A percentile compares a stretch with the other conserved stretches of the same genome.
phyloP scores from a whole-genome alignment of 2,113 vertebrate genomes.

The Coreoperca whiteheadi region DNA sequence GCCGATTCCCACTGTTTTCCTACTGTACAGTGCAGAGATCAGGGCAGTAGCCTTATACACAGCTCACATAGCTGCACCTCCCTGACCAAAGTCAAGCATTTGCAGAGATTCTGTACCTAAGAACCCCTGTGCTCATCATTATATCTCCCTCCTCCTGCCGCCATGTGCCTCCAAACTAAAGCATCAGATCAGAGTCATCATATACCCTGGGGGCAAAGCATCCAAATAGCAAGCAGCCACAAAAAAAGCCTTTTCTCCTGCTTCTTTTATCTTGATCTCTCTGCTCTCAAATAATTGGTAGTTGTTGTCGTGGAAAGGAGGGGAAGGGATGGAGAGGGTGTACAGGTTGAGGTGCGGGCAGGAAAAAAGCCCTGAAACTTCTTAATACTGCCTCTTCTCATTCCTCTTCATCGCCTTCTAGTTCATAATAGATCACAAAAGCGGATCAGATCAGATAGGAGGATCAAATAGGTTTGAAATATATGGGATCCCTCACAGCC shows the following conservation, averaged over 20 bases:
- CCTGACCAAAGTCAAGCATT: neutral
- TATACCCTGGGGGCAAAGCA: neutral
- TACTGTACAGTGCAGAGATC: slow-evolving; percentile 24
- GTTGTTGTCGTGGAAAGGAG: slow-evolving; percentile 27
- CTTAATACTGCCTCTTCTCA: slow-evolving; percentile 20
- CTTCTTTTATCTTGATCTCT: slow-evolving; percentile 35
- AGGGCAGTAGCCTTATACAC: slow-evolving; percentile 6
- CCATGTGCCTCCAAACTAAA: slow-evolving; percentile 9
- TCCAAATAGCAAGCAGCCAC: slow-evolving; percentile 10
- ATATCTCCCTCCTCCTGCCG: neutral
- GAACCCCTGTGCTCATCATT: slow-evolving; percentile 3
- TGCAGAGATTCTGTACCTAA: neutral
- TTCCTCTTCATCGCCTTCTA: slow-evolving; percentile 19
- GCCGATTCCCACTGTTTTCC: slow-evolving; percentile 10
- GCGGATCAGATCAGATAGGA: slow-evolving; percentile 67
- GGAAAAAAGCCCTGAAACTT: slow-evolving; percentile 31
- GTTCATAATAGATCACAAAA: slow-evolving; percentile 85
- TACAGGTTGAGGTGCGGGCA: slow-evolving; percentile 8
- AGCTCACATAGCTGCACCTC: slow-evolving; percentile 19
- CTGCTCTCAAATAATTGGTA: slow-evolving; percentile 55
- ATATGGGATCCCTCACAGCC: slow-evolving; percentile 54
- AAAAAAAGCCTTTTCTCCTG: slow-evolving; percentile 21
- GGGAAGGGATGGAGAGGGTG: neutral
- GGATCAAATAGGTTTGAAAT: slow-evolving; percentile 73
- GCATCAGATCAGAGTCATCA: slow-evolving; percentile 18